Evolutionary conservation across 2,113 vertebrate genomes (phyloP).

Genomic region (Spheniscus mendiculus): DNA sequence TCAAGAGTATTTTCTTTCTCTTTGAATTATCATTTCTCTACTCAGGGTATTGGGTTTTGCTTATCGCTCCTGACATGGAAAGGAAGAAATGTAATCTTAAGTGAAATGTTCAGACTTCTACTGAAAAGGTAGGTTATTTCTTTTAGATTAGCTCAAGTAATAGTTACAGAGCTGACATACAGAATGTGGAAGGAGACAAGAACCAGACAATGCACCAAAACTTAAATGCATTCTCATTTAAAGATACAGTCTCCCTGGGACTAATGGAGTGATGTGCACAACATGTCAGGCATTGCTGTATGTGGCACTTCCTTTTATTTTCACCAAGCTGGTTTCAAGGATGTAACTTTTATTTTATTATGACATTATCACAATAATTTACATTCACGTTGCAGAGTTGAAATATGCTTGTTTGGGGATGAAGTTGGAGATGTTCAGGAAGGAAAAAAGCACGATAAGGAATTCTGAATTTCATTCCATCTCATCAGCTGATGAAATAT

Average conservation of each 20-base stretch:
- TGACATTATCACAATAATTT: neutral
- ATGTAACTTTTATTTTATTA: neutral
- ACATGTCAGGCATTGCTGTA: neutral
- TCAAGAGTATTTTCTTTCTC: constrained; percentile 74
- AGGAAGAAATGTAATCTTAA: constrained; percentile 65
- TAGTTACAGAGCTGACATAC: neutral
- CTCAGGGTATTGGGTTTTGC: constrained; percentile 60
- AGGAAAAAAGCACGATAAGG: neutral
- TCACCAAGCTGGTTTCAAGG: neutral
- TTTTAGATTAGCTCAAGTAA: constrained; percentile 52
- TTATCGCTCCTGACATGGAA: constrained; percentile 61
- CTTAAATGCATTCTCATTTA: neutral
- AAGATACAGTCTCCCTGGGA: neutral
- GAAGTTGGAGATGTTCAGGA: neutral
- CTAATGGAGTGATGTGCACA: neutral
- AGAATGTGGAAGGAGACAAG: constrained; percentile 30
- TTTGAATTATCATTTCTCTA: constrained; percentile 72
- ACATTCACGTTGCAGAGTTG: neutral
- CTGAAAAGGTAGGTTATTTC: constrained; percentile 51
- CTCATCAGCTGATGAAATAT: neutral
- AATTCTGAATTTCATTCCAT: neutral
- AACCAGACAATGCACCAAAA: constrained; percentile 34
- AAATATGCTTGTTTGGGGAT: neutral
- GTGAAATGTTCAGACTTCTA: constrained; percentile 56
- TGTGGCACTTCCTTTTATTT: constrained; percentile 9